A percentile compares a stretch with the other conserved stretches of the same genome.
Evolutionary conservation across 1,140 invertebrate species (phyloP).

Genomic region (Zelostemma sp.): DNA sequence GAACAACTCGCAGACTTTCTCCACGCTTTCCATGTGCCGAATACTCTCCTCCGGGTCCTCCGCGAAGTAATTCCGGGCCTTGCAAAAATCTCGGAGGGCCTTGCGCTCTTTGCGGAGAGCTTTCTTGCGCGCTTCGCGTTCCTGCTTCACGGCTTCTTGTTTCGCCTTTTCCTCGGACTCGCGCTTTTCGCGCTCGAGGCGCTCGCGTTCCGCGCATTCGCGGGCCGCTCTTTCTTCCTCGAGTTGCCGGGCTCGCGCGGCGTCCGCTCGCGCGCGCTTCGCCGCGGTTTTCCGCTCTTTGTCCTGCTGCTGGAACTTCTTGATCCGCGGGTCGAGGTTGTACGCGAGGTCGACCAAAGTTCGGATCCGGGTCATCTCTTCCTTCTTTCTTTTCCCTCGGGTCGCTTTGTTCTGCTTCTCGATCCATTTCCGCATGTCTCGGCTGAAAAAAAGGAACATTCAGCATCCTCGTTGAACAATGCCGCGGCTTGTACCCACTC

Average conservation of each 20-base stretch:
- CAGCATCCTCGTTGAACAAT: too few relatives aligned
- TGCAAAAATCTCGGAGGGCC: conserved; percentile 85
- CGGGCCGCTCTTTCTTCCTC: conserved; percentile 83
- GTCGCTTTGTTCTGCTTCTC: conserved; percentile 97
- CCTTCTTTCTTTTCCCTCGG: conserved; percentile 93
- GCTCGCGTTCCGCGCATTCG: conserved; percentile 77
- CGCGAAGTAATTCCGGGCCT: conserved; percentile 90
- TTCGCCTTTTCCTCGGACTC: conserved; percentile 85
- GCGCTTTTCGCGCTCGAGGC: conserved; percentile 83
- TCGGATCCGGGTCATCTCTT: conserved; percentile 93
- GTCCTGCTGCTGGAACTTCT: conserved; percentile 93
- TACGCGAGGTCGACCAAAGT: conserved; percentile 94
- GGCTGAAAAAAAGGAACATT: too few relatives aligned
- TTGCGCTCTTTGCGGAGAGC: conserved; percentile 90
- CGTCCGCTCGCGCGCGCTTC: conserved; percentile 92
- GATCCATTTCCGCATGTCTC: conserved; percentile 96
- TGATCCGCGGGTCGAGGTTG: conserved; percentile 93
- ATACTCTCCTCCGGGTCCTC: conserved; percentile 81
- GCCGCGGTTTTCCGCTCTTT: conserved; percentile 90
- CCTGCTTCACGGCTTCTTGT: conserved; percentile 86
- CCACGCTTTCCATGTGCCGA: conserved; percentile 88
- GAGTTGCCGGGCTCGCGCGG: conserved; percentile 83
- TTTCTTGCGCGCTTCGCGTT: conserved; percentile 87
- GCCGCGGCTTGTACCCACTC: conserved; percentile 74
- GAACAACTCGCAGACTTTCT: conserved; percentile 86